Evolutionary conservation across 2,888 invertebrate genomes (phyloP).

Genomic region (Tachina grossa): DNA sequence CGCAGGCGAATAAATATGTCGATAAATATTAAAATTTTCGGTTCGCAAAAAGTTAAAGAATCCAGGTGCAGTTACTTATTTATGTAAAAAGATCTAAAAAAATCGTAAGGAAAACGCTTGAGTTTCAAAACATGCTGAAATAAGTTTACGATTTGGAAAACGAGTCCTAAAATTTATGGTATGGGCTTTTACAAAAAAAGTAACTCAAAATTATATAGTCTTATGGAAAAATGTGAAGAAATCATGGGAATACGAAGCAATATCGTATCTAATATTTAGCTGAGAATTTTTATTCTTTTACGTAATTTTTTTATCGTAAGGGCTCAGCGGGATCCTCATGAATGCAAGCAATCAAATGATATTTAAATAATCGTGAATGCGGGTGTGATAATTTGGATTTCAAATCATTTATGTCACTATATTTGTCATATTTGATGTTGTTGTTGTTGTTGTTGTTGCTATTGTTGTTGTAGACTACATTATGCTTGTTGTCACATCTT

Average conservation of each 20-base stretch:
- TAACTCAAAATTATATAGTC: too few relatives aligned
- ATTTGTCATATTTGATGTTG: constrained; percentile 20
- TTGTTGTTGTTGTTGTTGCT: neutral
- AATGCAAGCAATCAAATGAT: neutral
- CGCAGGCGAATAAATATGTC: too few relatives aligned
- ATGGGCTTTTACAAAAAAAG: too few relatives aligned
- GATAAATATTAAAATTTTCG: too few relatives aligned
- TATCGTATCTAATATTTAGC: neutral
- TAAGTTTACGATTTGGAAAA: too few relatives aligned
- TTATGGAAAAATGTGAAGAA: neutral
- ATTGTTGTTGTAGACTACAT: neutral
- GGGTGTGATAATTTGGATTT: constrained; percentile 1
- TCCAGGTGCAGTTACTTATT: too few relatives aligned
- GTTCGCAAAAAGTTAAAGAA: too few relatives aligned
- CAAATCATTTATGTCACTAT: constrained; percentile 16
- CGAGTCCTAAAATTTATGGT: too few relatives aligned
- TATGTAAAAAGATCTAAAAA: too few relatives aligned
- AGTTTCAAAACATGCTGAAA: too few relatives aligned
- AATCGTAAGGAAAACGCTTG: too few relatives aligned
- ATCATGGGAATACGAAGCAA: neutral
- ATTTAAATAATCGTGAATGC: neutral
- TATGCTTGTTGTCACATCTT: constrained; percentile 48
- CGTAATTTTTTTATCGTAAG: neutral
- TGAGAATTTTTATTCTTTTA: neutral
- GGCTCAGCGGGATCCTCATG: neutral